These are phyloP conservation scores for Lycaon pictus DNA, from an alignment of 2,113 vertebrate genomes.

Conservation along the genomic window DNA sequence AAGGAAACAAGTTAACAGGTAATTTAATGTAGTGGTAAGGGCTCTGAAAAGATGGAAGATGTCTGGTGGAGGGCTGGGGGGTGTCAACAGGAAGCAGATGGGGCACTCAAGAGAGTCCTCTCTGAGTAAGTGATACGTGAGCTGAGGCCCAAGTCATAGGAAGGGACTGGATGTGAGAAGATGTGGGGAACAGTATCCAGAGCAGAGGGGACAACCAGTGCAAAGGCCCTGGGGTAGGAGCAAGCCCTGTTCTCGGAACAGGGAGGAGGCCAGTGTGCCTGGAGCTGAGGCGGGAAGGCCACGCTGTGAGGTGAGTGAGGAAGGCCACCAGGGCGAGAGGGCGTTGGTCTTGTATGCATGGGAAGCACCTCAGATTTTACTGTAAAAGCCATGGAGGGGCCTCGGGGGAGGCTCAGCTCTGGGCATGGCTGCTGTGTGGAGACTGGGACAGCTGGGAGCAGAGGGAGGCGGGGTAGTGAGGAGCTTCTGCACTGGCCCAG, in stretches of 20 bases:
- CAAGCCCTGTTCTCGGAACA: background rate
- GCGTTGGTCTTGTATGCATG: accelerated
- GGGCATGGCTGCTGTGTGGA: too few relatives aligned
- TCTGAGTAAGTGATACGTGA: background rate
- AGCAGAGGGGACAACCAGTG: background rate
- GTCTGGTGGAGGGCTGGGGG: too few relatives aligned
- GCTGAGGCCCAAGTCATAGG: background rate
- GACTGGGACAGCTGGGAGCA: background rate
- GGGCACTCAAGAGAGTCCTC: background rate
- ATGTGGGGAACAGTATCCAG: background rate
- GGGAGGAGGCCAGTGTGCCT: background rate
- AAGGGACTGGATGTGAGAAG: background rate
- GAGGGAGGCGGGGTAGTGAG: accelerated
- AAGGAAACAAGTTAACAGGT: background rate
- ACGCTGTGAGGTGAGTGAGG: too few relatives aligned
- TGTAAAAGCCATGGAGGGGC: background rate
- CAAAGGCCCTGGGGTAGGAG: background rate
- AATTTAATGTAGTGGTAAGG: background rate
- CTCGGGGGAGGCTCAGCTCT: background rate
- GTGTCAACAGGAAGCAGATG: background rate
- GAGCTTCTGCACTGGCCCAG: too few relatives aligned
- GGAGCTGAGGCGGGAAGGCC: accelerated
- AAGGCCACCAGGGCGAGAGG: background rate
- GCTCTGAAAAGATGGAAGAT: background rate
- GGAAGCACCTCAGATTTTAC: background rate